These are phyloP conservation scores for Campylomormyrus tamandua DNA, from an alignment of 2,113 vertebrate genomes.

Conservation along the genomic window DNA sequence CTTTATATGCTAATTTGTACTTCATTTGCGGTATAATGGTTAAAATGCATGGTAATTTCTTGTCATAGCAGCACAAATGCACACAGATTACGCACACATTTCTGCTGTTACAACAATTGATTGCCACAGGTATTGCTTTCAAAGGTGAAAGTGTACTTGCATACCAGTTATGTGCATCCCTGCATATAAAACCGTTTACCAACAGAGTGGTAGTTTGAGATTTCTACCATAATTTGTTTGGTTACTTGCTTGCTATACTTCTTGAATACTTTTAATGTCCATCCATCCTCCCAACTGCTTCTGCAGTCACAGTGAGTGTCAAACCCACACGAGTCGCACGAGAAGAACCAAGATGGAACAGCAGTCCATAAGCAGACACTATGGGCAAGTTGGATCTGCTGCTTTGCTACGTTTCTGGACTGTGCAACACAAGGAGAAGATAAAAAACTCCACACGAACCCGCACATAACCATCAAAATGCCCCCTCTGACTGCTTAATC, in stretches of 20 bases:
- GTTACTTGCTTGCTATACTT: background rate
- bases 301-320: background rate
- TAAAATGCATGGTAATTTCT: background rate
- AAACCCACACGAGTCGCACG: background rate
- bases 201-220: background rate
- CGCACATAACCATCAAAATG: background rate
- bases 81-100: background rate
- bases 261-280: background rate
- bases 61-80: background rate
- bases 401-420: background rate
- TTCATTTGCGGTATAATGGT: background rate
- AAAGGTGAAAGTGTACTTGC: background rate
- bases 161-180: background rate
- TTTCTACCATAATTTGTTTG: background rate
- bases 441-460: background rate
- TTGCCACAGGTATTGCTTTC: background rate
- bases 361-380: background rate
- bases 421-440: background rate
- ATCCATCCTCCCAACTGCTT: background rate
- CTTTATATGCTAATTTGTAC: background rate
- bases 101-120: background rate
- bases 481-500: background rate
- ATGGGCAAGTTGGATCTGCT: background rate
- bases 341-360: background rate
- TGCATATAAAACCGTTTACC: background rate